A percentile compares a stretch with the other conserved stretches of the same genome.
Evolutionary conservation across 1,140 invertebrate genomes (phyloP).

Genomic region (Tachypleus tridentatus): DNA sequence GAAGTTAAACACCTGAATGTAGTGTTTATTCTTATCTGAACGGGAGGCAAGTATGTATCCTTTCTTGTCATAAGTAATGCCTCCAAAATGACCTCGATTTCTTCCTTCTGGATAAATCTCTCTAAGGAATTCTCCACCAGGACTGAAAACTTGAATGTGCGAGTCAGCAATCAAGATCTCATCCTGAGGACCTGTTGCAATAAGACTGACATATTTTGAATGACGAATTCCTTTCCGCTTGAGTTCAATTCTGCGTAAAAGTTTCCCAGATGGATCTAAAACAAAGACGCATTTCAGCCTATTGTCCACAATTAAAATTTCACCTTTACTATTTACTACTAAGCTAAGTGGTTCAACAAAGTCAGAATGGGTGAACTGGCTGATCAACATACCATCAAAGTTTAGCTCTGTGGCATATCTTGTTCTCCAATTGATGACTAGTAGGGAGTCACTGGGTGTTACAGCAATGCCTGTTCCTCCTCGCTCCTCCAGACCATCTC

Average conservation of each 20-base stretch:
- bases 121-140: slow-evolving; percentile 52
- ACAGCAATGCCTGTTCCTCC: slow-evolving; percentile 60
- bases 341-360: slow-evolving; percentile 61
- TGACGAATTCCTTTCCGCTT: slow-evolving; percentile 24
- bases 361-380: slow-evolving; percentile 44
- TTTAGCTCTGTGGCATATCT: slow-evolving; percentile 60
- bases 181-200: slow-evolving; percentile 44
- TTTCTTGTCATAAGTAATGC: slow-evolving; percentile 54
- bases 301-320: slow-evolving; percentile 77
- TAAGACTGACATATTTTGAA: too few species aligned
- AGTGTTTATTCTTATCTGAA: slow-evolving; percentile 58
- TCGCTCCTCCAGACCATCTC: slow-evolving; percentile 60
- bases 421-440: slow-evolving; percentile 77
- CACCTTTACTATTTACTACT: slow-evolving; percentile 62
- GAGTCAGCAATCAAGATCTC: slow-evolving; percentile 72
- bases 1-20: slow-evolving; percentile 59
- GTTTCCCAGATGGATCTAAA: slow-evolving; percentile 62
- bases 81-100: slow-evolving; percentile 54
- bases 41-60: slow-evolving; percentile 61
- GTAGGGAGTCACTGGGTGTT: slow-evolving; percentile 43
- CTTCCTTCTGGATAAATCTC: slow-evolving; percentile 24
- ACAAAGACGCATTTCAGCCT: slow-evolving; percentile 66
- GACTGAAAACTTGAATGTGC: slow-evolving; percentile 63
- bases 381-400: slow-evolving; percentile 45
- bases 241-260: slow-evolving; percentile 44